phyloP scores from a whole-genome alignment of 2,888 invertebrate genomes.

The Phaonia tiefii region DNA sequence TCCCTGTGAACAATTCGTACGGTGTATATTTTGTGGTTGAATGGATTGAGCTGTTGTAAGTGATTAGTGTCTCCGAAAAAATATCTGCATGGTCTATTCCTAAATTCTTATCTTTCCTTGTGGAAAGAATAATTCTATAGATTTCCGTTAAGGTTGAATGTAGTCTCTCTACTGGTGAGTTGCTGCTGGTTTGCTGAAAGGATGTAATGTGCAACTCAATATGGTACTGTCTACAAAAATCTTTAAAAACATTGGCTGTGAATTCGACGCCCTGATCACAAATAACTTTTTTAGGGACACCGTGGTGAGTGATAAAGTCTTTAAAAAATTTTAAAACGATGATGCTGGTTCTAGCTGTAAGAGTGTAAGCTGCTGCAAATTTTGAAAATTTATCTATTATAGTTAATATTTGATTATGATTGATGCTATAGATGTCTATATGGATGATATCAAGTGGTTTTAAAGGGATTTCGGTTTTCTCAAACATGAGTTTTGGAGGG shows the following conservation, averaged over 20 bases:
- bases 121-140: constrained; percentile 47
- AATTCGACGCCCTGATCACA: constrained; percentile 59
- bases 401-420: constrained; percentile 60
- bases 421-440: constrained; percentile 62
- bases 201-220: constrained; percentile 60
- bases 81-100: constrained; percentile 44
- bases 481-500: constrained; percentile 60
- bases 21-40: constrained; percentile 53
- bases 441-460: constrained; percentile 65
- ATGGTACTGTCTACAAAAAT: not conserved
- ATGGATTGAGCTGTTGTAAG: constrained; percentile 57
- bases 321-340: constrained; percentile 51
- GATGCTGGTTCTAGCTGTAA: constrained; percentile 58
- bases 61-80: constrained; percentile 41
- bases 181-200: constrained; percentile 46
- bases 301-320: constrained; percentile 57
- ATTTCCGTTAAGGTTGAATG: constrained; percentile 59
- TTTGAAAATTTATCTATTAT: constrained; percentile 61
- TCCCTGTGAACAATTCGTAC: constrained; percentile 40
- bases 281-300: constrained; percentile 57
- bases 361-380: constrained; percentile 56
- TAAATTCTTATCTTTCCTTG: constrained; percentile 29
- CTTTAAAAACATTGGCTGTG: not conserved
- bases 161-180: constrained; percentile 51
- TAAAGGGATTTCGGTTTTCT: constrained; percentile 55